Percentiles rank a stretch among this genome's conserved stretches.
These are phyloP conservation scores for Linyphia triangularis DNA, from an alignment of 2,888 invertebrate species.

Conservation along the genomic window DNA sequence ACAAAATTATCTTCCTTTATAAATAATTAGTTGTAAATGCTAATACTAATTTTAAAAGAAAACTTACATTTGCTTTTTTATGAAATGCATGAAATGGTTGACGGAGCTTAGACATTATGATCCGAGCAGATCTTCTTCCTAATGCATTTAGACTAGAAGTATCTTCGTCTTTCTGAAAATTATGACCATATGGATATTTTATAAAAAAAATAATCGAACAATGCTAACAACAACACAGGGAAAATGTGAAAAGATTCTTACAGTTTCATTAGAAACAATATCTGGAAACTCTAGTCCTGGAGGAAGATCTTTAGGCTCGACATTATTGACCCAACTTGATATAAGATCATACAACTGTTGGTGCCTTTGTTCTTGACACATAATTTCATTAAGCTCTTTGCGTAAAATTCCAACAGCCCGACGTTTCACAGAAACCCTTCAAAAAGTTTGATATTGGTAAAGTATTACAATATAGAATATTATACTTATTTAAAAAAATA, in stretches of 20 bases:
- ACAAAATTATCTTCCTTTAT: too few relatives aligned
- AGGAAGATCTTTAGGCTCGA: constrained; percentile 78
- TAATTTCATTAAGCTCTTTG: constrained; percentile 88
- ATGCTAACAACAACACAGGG: neutral
- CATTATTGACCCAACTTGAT: constrained; percentile 76
- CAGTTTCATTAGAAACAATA: constrained; percentile 31
- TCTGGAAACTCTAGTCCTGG: constrained; percentile 78
- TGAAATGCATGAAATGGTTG: constrained; percentile 73
- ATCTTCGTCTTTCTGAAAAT: constrained; percentile 69
- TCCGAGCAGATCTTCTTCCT: constrained; percentile 67
- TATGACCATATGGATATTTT: neutral
- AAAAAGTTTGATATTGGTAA: neutral
- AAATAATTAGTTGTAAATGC: too few relatives aligned
- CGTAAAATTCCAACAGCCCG: constrained; percentile 80
- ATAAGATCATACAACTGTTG: constrained; percentile 88
- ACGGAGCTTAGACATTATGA: constrained; percentile 67
- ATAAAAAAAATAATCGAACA: neutral
- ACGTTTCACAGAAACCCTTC: constrained; percentile 78
- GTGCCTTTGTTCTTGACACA: constrained; percentile 90
- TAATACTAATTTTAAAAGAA: neutral
- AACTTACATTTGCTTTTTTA: constrained; percentile 61
- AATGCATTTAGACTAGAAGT: constrained; percentile 69
- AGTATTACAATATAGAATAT: neutral
- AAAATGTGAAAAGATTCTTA: neutral
- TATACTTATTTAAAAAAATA: neutral